Base-by-base conservation (phyloP, 1,140 invertebrate genomes). In the Conopomorpha cramerella region DNA sequence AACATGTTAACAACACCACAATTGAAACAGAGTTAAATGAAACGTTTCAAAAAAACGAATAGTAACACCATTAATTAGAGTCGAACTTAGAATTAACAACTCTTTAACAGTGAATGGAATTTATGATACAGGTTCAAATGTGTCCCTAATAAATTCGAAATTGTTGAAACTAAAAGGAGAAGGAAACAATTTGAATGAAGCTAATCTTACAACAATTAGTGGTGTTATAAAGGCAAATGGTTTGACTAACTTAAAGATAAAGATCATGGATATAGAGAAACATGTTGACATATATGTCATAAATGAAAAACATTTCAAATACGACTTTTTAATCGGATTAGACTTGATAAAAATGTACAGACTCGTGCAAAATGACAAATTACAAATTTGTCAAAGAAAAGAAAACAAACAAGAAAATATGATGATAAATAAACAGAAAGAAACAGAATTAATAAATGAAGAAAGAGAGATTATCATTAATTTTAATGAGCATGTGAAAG, bases 311-410 rank as follows among this genome's bases (percentile, higher is more conserved):
- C 3, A 27, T 8, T 36, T 36, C 10, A 16, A 28, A 23, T 14
- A 28, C 16, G 16, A 36, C n/a, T 36, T 36, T 28, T 36, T 36
- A 19, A 36, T 74, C 77, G 26, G 85, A 84, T 49, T 79, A 78
- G 3, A 41, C 53, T 6, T 48, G 0, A 55, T 52, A 3, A 51
- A 76, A 7, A 77, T 80, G 55, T 80, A 78, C 11, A 81, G 84
- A 1, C 46, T 90, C 1, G 84, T 87, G 13, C 58, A 91, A 35
- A 18, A 26, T 16, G 25, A 35, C 26, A 16, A 35, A 3, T 35
- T 35, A 16, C 11, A 16, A 27, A 35, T 35, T 17, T 15, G 13
- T 10, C 34, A 35, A 27, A 35, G 16, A 27, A 23, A 23, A 10
- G 19, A 23, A 23, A 10, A 23, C 10, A 23, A 23, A 23, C 4